phyloP scores from a whole-genome alignment of 2,113 vertebrate species.

The Rallus limicola region DNA sequence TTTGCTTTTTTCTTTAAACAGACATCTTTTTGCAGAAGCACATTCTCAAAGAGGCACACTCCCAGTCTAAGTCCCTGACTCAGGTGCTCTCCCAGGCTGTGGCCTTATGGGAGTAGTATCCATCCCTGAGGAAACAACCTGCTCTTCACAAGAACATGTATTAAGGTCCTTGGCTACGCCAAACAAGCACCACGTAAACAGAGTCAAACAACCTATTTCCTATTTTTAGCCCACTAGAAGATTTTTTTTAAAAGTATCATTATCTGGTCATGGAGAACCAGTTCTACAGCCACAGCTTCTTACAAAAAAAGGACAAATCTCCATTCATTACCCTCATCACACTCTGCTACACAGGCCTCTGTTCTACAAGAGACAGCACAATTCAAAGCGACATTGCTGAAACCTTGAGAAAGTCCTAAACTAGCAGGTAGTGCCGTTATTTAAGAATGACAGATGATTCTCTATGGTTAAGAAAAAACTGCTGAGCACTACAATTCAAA shows the following conservation, averaged over 20 bases:
- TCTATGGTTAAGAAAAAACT: neutral
- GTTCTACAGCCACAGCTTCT: neutral
- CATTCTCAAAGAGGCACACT: neutral
- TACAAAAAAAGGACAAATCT: neutral
- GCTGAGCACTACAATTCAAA: constrained; percentile 24
- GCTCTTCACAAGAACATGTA: neutral
- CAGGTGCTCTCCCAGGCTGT: neutral
- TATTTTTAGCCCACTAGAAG: neutral
- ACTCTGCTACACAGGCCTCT: neutral
- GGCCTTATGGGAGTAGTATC: neutral
- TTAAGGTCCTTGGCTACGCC: neutral
- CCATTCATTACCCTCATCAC: neutral
- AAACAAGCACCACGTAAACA: too few species aligned
- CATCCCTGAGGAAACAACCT: neutral
- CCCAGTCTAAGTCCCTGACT: neutral
- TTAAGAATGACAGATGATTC: constrained; percentile 37
- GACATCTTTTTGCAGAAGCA: neutral
- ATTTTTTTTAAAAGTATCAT: too few species aligned
- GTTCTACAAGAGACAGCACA: neutral
- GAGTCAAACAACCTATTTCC: neutral
- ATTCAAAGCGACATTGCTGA: neutral
- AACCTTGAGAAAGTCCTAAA: constrained; percentile 43
- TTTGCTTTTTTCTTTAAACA: neutral
- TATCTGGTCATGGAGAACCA: neutral
- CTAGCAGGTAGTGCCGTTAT: neutral